Percentiles rank a stretch among this genome's conserved stretches.
phyloP scores from a whole-genome alignment of 1,140 invertebrate genomes.

The Drosophila hydei region DNA sequence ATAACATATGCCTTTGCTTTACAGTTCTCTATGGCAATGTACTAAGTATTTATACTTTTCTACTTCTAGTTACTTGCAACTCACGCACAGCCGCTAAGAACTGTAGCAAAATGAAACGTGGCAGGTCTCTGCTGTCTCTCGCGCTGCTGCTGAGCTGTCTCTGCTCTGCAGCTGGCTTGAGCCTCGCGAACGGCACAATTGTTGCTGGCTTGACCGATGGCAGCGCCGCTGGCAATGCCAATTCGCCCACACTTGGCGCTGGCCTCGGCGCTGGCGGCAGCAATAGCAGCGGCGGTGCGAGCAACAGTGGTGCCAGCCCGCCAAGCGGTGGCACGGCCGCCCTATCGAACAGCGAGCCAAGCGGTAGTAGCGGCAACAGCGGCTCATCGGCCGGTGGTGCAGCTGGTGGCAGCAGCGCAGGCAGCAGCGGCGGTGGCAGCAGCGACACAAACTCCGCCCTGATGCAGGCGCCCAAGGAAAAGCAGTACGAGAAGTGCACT shows the following conservation, averaged over 20 bases:
- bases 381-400: constrained; percentile 27
- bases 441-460: constrained; percentile 54
- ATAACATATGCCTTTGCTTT: too few relatives aligned
- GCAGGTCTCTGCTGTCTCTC: neutral
- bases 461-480: constrained; percentile 65
- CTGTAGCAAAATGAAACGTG: neutral
- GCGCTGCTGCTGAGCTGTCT: constrained; percentile 7
- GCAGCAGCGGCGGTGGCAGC: constrained; percentile 10
- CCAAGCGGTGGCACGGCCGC: neutral
- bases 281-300: constrained; percentile 31
- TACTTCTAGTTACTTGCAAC: constrained; percentile 38
- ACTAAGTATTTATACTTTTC: neutral
- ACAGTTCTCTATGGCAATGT: too few relatives aligned
- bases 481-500: constrained; percentile 75
- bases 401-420: constrained; percentile 10
- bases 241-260: constrained; percentile 37
- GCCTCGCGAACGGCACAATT: constrained; percentile 57
- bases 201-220: constrained; percentile 25
- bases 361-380: constrained; percentile 16
- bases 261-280: constrained; percentile 14
- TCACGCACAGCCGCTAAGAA: neutral
- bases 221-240: constrained; percentile 45
- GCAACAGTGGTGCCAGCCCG: constrained; percentile 16
- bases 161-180: constrained; percentile 32
- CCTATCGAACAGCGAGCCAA: constrained; percentile 13